A percentile compares a stretch with the other conserved stretches of the same genome.
phyloP scores from a whole-genome alignment of 1,140 invertebrate species.

The Geopemphigus sp. region DNA sequence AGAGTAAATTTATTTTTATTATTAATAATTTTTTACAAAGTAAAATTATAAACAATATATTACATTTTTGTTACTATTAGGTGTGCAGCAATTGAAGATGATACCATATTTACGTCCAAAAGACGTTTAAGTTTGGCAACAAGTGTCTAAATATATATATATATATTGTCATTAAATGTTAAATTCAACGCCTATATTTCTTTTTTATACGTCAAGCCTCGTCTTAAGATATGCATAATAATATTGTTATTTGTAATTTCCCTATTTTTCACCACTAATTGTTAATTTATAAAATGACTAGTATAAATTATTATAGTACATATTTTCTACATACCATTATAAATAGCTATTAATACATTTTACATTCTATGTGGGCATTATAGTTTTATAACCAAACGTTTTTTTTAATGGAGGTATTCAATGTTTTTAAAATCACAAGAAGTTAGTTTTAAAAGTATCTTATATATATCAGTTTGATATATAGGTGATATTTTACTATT shows the following conservation, averaged over 20 bases:
- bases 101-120: conserved; percentile 6
- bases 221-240: neutral
- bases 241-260: neutral
- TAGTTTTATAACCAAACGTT: neutral
- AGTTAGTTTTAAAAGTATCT: neutral
- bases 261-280: neutral
- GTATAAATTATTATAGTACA: neutral
- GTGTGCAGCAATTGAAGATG: conserved; percentile 5
- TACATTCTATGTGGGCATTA: neutral
- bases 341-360: neutral
- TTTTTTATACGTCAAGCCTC: neutral
- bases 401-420: neutral
- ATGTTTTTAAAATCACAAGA: neutral
- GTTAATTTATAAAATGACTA: neutral
- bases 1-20: neutral
- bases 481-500: neutral
- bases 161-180: neutral
- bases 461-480: neutral
- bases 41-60: neutral
- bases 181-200: neutral
- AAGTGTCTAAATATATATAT: conserved; percentile 15
- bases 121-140: conserved; percentile 25
- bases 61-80: conserved; percentile 7
- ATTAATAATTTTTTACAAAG: neutral
- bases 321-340: neutral